These are phyloP conservation scores for Meteorus colon DNA, from an alignment of 2,888 invertebrate genomes.

Conservation along the genomic window DNA sequence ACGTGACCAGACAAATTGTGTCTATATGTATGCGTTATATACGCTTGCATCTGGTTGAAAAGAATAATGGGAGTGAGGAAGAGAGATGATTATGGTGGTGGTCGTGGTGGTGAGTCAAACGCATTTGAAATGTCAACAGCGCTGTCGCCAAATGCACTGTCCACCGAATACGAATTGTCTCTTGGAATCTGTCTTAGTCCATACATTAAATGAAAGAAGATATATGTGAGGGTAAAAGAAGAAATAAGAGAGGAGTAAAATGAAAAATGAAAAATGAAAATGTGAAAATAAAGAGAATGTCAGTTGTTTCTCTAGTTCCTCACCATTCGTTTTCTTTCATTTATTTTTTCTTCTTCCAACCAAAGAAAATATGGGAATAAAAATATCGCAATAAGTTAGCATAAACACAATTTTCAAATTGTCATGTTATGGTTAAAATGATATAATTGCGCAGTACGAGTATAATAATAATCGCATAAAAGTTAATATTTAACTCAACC, in stretches of 20 bases:
- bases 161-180: constrained; percentile 44
- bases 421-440: not conserved
- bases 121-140: constrained; percentile 45
- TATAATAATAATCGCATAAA: constrained; percentile 20
- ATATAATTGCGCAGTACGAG: constrained; percentile 20
- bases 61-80: constrained; percentile 52
- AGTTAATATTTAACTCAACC: constrained; percentile 50
- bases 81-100: constrained; percentile 44
- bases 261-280: not conserved
- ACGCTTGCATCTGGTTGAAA: not conserved
- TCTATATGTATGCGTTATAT: constrained; percentile 52
- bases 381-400: too few relatives aligned
- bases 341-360: too few relatives aligned
- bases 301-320: too few relatives aligned
- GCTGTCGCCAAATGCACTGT: constrained; percentile 26
- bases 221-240: constrained; percentile 1
- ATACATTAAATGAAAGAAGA: constrained; percentile 6
- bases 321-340: too few relatives aligned
- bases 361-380: too few relatives aligned
- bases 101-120: constrained; percentile 43
- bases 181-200: constrained; percentile 37
- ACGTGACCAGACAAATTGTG: constrained; percentile 67
- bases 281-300: too few relatives aligned
- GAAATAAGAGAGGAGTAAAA: not conserved
- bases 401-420: constrained; percentile 25